Base-by-base conservation (phyloP, 2,113 vertebrate species). In the Pimephales promelas region DNA sequence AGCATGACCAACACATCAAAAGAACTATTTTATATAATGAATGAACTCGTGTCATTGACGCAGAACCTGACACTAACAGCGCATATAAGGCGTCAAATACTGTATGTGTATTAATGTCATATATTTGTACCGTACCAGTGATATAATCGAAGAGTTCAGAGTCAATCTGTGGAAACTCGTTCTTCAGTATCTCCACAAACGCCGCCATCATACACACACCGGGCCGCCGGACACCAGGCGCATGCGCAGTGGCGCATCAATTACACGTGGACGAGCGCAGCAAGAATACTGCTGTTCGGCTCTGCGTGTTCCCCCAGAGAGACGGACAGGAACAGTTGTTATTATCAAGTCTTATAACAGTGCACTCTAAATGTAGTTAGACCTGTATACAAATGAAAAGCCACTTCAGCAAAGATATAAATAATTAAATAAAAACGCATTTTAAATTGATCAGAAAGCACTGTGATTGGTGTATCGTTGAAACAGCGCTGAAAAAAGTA, bases 101-200 rank as follows among this genome's bases (percentile, higher is more conserved):
- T n/a, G n/a, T n/a, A 4, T 31, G 61, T 2, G n/a, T 22, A 49
- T 18, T 20, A 28, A 31, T 34, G 59, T 34, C 22, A 28, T 28
- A 10, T 26, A 45, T 43, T 3, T 79, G 43, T 80, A 81, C 47
- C 16, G 47, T 90, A 98, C 97, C 97, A 59, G 96, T 98, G 85
- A 98, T 96, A 85, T 98, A 98, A 85, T 96, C 94, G 87, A 98
- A 97, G 20, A 98, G 93, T 91, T 98, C 97, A 36, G 93, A 89
- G 91, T 98, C 97, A 87, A 98, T 96, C 89, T 97, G 94, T 0
- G 97, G 97, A 91, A 98, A 98, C 95, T 98, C 97, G 93, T 92
- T 97, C 93, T 95, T 95, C 89, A 99, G 92, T 75, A 99, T 98
- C 59, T 98, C 96, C 90, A 96, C 96, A 91, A 96, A 98, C 62